A percentile compares a stretch with the other conserved stretches of the same genome.
Conservation (phyloP, 2,888 invertebrate species). For the Leuctra nigra region DNA sequence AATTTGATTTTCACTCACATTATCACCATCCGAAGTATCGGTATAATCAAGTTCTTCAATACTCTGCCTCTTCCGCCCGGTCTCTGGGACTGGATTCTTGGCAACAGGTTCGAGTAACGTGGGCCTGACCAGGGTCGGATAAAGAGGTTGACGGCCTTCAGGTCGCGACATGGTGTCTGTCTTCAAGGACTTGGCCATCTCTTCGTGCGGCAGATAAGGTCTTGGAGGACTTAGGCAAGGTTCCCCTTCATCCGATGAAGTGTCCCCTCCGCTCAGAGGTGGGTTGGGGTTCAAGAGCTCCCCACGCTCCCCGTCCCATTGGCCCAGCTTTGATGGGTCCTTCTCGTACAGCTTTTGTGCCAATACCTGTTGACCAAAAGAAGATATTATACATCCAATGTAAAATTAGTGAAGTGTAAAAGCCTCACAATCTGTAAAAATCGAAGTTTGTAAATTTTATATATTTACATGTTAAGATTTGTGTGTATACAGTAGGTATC, state of each 20-base stretch:
- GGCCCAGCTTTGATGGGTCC: conserved; percentile 69
- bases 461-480: no score
- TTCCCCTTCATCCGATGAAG: conserved; percentile 26
- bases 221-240: conserved; percentile 20
- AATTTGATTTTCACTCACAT: no score
- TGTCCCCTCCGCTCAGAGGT: conserved; percentile 23
- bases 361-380: conserved; percentile 65
- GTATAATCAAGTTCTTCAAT: conserved; percentile 23
- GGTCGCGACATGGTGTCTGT: background rate
- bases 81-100: background rate
- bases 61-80: conserved; percentile 5
- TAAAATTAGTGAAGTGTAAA: no score
- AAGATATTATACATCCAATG: no score
- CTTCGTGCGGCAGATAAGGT: conserved; percentile 13
- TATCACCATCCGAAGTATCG: conserved; percentile 28
- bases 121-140: background rate
- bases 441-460: no score
- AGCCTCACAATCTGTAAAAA: no score
- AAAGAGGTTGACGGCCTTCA: background rate
- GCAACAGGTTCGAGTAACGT: background rate
- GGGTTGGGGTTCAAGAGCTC: conserved; percentile 18
- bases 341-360: conserved; percentile 76
- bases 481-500: no score
- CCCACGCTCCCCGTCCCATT: conserved; percentile 42
- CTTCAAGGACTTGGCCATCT: conserved; percentile 10